phyloP scores from a whole-genome alignment of 2,797 vertebrate species.

The Gastrophryne carolinensis region DNA sequence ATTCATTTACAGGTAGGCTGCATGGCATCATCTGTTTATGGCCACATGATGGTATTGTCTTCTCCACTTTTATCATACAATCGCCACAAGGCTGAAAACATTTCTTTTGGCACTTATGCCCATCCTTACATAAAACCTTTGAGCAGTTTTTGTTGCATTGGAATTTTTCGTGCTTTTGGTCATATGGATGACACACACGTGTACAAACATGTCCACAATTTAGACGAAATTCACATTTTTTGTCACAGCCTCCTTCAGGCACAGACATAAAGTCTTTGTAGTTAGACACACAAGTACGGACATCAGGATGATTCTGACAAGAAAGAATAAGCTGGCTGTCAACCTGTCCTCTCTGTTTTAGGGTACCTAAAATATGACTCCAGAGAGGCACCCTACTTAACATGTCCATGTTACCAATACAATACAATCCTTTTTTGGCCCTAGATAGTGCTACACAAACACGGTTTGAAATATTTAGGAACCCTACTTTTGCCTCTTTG shows the following conservation, averaged over 20 bases:
- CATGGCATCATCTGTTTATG: conserved; percentile 87
- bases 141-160: conserved; percentile 80
- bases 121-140: conserved; percentile 76
- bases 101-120: conserved; percentile 73
- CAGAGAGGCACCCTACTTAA: conserved; percentile 80
- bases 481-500: conserved; percentile 75
- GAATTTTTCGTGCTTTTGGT: conserved; percentile 77
- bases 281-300: conserved; percentile 67
- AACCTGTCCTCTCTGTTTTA: conserved; percentile 73
- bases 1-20: conserved; percentile 64
- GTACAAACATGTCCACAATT: conserved; percentile 87
- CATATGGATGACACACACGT: conserved; percentile 87
- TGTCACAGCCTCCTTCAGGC: conserved; percentile 87
- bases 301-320: conserved; percentile 89
- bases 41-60: conserved; percentile 74
- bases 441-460: conserved; percentile 92
- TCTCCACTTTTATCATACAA: conserved; percentile 77
- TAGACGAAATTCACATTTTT: conserved; percentile 83
- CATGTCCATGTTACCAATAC: conserved; percentile 84
- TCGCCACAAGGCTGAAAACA: conserved; percentile 73
- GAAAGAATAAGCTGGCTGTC: conserved; percentile 74
- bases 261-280: conserved; percentile 79
- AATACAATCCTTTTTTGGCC: conserved; percentile 90
- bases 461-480: conserved; percentile 87
- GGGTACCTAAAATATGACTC: conserved; percentile 82